These are phyloP conservation scores for Chrysocyon brachyurus DNA, from an alignment of 2,797 vertebrate genomes.

Conservation along the genomic window DNA sequence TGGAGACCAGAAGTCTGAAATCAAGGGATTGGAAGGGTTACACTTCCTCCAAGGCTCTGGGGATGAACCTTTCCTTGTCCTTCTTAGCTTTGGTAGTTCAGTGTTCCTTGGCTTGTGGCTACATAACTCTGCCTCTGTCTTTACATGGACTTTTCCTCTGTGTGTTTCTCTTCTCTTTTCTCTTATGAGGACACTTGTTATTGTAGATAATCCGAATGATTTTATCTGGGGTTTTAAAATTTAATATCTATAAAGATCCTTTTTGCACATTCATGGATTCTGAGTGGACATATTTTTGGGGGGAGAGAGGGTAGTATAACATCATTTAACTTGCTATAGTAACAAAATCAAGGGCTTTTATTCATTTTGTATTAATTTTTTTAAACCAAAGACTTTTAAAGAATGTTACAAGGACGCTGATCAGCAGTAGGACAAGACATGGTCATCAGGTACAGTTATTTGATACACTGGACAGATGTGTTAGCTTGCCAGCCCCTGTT, in stretches of 20 bases:
- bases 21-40: not conserved
- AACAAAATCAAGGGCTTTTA: not conserved
- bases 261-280: not conserved
- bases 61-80: not conserved
- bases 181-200: not conserved
- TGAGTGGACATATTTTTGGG: not conserved
- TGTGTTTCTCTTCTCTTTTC: not conserved
- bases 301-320: rapidly evolving
- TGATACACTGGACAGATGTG: not conserved
- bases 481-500: not conserved
- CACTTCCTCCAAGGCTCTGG: not conserved
- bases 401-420: not conserved
- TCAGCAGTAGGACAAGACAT: not conserved
- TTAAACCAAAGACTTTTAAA: not conserved
- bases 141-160: not conserved
- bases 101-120: not conserved
- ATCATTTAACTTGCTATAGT: not conserved
- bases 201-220: not conserved
- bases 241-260: not conserved
- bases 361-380: not conserved
- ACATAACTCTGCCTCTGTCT: not conserved
- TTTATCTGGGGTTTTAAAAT: not conserved
- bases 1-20: not conserved
- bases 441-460: not conserved
- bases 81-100: not conserved